Base-by-base conservation (phyloP, 1,140 invertebrate genomes). In the Zaprionus capensis region DNA sequence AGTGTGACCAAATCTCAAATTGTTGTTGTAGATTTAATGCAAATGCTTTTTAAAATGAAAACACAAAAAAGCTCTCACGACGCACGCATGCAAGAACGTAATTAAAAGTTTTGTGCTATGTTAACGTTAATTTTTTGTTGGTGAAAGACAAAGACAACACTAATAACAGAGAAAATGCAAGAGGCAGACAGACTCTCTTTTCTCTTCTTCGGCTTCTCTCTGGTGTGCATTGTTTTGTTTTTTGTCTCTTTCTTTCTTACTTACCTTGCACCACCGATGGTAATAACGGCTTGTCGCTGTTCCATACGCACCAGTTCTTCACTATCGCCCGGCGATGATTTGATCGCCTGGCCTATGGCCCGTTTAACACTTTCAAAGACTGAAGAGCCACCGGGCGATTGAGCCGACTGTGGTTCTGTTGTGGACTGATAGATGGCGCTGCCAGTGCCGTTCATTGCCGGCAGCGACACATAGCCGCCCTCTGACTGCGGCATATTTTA, bases 371-470 rank as follows among this genome's bases (percentile, higher is more conserved):
- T 91, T 71, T 88, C 91, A 63, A 93, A 93, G 5, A 93, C 91
- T 20, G 92, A 92, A 15, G 36, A 38, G 41, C 41, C 7, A 61
- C 77, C 71, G 36, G 76, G 44, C 58, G 76, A 63, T 7, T 28
- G 74, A 58, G 91, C 80, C 56, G 90, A 72, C 49, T 90, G 88
- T 68, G 92, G 92, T 77, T 93, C 92, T 82, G 92, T 93, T 78
- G 92, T 93, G 46, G 91, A 85, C 70, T 93, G 92, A 82, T 93
- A 93, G 59, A 93, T 92, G 72, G 91, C 88, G 41, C 83, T 79
- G 46, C 78, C 77, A 63, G 63, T 88, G 63, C 84, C 84, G 69
- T 87, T 91, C 68, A 72, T 79, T 59, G 76, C 84, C 69, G 86
- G 91, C 61, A 93, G 79, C 67, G 92, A 92, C 44, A 92, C 80